These are phyloP conservation scores for Lonchura striata DNA, from an alignment of 2,113 vertebrate species.

Conservation along the genomic window DNA sequence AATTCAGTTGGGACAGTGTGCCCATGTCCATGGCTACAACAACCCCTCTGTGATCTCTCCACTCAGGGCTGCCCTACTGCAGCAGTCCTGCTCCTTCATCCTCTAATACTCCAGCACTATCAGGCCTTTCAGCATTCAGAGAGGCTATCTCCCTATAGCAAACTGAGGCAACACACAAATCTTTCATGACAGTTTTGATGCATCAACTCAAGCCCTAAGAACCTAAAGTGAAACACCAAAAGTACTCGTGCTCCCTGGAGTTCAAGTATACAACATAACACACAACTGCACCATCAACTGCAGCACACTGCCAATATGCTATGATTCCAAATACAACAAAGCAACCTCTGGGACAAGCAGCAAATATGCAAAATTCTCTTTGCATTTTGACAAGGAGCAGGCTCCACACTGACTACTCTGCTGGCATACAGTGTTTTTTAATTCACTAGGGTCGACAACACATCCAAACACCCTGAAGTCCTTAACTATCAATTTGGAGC, in stretches of 20 bases:
- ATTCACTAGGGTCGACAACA: background rate
- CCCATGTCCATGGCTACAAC: accelerated
- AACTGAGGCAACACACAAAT: background rate
- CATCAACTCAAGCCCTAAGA: background rate
- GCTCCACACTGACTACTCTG: background rate
- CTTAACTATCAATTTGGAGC: background rate
- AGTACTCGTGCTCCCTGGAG: background rate
- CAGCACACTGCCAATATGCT: background rate
- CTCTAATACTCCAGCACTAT: background rate
- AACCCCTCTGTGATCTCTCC: too few species aligned
- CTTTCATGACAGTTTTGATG: background rate
- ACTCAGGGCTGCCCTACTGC: too few species aligned
- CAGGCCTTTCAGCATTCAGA: background rate
- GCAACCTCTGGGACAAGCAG: background rate
- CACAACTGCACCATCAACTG: background rate
- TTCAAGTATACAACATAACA: background rate
- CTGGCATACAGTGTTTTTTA: background rate
- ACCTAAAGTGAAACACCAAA: background rate
- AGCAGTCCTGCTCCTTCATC: background rate
- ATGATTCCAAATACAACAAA: background rate
- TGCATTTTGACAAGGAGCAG: background rate
- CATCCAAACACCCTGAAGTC: background rate
- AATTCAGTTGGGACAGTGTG: background rate
- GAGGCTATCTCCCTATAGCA: background rate
- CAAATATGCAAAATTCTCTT: background rate